Percentiles rank a stretch among this genome's conserved stretches.
These are phyloP conservation scores for Nomada ruficornis DNA, from an alignment of 2,888 invertebrate species.

Conservation along the genomic window DNA sequence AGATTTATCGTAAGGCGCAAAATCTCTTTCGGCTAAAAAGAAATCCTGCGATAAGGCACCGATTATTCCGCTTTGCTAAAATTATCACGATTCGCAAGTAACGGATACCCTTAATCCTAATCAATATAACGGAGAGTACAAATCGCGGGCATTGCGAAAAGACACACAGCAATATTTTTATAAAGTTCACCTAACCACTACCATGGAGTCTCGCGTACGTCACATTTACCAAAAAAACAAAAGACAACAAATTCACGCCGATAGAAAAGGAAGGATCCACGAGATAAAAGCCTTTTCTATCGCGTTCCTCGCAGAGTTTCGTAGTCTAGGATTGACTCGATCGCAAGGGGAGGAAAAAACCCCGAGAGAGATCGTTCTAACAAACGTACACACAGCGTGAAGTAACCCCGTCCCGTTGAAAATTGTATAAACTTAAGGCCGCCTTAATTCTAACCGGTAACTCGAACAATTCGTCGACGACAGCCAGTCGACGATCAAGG, in stretches of 20 bases:
- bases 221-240: background rate
- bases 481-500: background rate
- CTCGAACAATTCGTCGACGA: background rate
- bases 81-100: conserved; percentile 14
- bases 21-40: background rate
- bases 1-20: background rate
- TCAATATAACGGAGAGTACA: conserved; percentile 19
- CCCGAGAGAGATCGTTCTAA: too few relatives aligned
- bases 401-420: background rate
- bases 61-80: background rate
- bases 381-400: background rate
- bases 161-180: conserved; percentile 22
- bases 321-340: background rate
- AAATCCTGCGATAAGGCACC: conserved; percentile 31
- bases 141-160: conserved; percentile 30
- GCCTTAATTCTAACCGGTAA: conserved; percentile 18
- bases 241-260: conserved; percentile 18
- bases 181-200: conserved; percentile 1
- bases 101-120: conserved; percentile 15
- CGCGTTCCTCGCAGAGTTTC: background rate
- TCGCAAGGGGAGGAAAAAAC: background rate
- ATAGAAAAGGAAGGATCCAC: conserved; percentile 4
- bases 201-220: background rate
- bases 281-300: background rate
- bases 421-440: background rate